phyloP scores from a whole-genome alignment of 2,888 invertebrate genomes.

The Hymenopus coronatus region DNA sequence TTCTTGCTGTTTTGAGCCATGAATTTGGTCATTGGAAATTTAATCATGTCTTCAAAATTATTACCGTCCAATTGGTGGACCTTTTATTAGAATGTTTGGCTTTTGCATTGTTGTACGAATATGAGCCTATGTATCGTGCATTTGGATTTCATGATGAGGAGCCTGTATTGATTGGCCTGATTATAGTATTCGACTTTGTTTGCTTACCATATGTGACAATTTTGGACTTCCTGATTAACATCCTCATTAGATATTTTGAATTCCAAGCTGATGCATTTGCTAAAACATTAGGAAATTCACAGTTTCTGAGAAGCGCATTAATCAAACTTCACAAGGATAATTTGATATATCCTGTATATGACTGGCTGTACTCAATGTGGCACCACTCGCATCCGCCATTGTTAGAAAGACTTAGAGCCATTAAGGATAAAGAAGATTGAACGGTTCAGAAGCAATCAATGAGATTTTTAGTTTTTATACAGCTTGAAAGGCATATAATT shows the following conservation, averaged over 20 bases:
- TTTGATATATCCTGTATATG: conserved; percentile 91
- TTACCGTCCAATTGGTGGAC: conserved; percentile 74
- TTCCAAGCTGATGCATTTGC: conserved; percentile 97
- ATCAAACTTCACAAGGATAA: conserved; percentile 95
- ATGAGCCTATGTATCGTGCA: conserved; percentile 73
- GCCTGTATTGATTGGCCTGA: conserved; percentile 88
- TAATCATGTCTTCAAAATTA: conserved; percentile 82
- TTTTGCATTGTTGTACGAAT: conserved; percentile 60
- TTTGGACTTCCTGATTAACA: conserved; percentile 79
- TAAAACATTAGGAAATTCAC: conserved; percentile 68
- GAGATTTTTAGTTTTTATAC: neutral
- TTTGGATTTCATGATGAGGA: conserved; percentile 80
- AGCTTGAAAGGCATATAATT: neutral
- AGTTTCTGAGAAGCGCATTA: conserved; percentile 73
- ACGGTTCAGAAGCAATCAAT: neutral
- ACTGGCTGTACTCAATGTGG: conserved; percentile 90
- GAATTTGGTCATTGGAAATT: conserved; percentile 97
- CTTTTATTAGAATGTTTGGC: conserved; percentile 60
- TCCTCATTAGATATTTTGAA: conserved; percentile 84
- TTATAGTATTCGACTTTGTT: conserved; percentile 85
- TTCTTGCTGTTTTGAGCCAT: conserved; percentile 92
- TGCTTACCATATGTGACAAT: conserved; percentile 91
- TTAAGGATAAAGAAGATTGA: conserved; percentile 41
- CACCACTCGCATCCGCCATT: conserved; percentile 97
- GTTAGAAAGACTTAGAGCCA: conserved; percentile 76